phyloP scores from a whole-genome alignment of 2,113 vertebrate genomes.

The Tragelaphus imberbis region DNA sequence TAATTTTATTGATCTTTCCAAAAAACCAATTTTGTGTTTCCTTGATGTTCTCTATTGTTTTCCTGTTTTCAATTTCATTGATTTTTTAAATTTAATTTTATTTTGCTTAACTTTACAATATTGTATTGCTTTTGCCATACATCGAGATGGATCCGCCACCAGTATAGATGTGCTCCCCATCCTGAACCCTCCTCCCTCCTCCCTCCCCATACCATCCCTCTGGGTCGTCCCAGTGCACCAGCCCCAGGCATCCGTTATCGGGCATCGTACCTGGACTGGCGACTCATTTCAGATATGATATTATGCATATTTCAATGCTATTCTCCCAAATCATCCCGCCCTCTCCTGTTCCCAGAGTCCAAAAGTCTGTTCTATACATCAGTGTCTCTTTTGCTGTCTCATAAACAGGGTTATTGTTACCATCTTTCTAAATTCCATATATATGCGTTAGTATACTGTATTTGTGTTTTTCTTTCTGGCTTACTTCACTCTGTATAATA shows the following conservation, averaged over 20 bases:
- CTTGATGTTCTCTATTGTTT: background rate
- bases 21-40: background rate
- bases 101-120: too few species aligned
- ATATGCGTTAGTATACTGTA: background rate
- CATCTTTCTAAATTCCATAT: background rate
- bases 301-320: background rate
- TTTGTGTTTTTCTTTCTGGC: background rate
- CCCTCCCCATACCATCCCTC: too few species aligned
- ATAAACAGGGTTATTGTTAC: background rate
- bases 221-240: too few species aligned
- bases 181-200: too few species aligned
- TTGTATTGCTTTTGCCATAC: too few species aligned
- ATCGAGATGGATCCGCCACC: too few species aligned
- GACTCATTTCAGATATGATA: background rate
- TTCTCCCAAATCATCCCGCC: background rate
- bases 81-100: background rate
- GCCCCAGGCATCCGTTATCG: too few species aligned
- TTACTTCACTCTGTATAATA: background rate
- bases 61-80: background rate
- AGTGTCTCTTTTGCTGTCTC: background rate
- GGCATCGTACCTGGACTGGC: too few species aligned
- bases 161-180: too few species aligned
- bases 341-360: background rate
- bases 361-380: background rate
- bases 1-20: background rate